Evolutionary conservation across 1,140 invertebrate genomes (phyloP).

Genomic region (Orchesella cincta): DNA sequence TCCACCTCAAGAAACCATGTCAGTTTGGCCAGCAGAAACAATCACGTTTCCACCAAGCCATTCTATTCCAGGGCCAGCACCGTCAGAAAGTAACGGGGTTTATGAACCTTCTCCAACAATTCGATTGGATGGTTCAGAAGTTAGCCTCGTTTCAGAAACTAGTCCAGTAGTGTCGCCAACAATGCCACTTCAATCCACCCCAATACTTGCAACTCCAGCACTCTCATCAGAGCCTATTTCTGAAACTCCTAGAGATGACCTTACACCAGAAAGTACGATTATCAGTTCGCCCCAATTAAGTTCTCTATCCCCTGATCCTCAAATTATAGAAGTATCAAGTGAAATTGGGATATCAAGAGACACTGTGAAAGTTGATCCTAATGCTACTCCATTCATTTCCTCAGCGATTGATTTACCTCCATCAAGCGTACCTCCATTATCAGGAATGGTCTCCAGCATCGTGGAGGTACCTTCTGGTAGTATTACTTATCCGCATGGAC

Average conservation of each 20-base stretch:
- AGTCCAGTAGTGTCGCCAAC: neutral
- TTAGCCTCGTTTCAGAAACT: neutral
- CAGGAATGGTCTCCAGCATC: neutral
- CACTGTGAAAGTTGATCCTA: neutral
- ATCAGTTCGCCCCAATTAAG: too few relatives aligned
- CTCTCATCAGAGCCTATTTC: neutral
- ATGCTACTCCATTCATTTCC: conserved; percentile 15
- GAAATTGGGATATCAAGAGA: neutral
- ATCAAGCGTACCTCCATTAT: too few relatives aligned
- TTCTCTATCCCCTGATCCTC: neutral
- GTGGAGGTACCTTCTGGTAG: neutral
- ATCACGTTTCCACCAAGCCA: neutral
- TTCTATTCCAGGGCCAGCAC: neutral
- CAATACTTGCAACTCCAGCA: neutral
- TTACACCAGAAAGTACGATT: neutral
- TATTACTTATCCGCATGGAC: neutral
- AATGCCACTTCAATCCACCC: neutral
- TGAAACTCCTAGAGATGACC: neutral
- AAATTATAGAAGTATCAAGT: neutral
- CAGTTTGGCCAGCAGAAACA: neutral
- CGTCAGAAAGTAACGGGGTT: neutral
- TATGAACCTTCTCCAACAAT: conserved; percentile 18
- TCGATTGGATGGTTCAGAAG: conserved; percentile 1
- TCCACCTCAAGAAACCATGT: neutral
- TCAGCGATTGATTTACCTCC: too few relatives aligned